Percentiles rank a stretch among this genome's conserved stretches.
These are phyloP conservation scores for Trematomus bernacchii DNA, from an alignment of 2,797 vertebrate species.

Conservation along the genomic window DNA sequence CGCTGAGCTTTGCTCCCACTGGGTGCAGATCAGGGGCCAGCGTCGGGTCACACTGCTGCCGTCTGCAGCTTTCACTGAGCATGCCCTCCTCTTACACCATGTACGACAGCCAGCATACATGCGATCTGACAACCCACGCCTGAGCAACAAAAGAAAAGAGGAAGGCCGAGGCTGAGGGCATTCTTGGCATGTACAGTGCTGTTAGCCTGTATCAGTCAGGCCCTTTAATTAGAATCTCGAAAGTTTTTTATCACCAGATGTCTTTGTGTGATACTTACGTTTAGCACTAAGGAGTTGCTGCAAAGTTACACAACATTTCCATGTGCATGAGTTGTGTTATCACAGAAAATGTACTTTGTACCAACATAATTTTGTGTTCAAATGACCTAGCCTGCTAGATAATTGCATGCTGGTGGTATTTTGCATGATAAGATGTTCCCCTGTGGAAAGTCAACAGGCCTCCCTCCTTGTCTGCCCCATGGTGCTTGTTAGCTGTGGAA, in stretches of 20 bases:
- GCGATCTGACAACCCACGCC: slow-evolving; percentile 62
- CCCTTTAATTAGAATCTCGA: slow-evolving; percentile 28
- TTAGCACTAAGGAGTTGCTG: slow-evolving; percentile 1
- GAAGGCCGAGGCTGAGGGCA: slow-evolving; percentile 4
- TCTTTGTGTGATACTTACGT: slow-evolving; percentile 16
- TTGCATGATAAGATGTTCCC: slow-evolving; percentile 66
- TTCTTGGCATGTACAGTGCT: slow-evolving; percentile 39
- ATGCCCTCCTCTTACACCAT: slow-evolving; percentile 32
- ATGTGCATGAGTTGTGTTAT: slow-evolving; percentile 30
- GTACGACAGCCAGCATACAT: slow-evolving; percentile 38
- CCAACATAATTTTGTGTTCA: slow-evolving; percentile 30
- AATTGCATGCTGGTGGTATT: slow-evolving; percentile 53
- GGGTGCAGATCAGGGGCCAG: slow-evolving; percentile 66
- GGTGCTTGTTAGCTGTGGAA: slow-evolving; percentile 73
- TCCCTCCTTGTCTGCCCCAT: slow-evolving; percentile 53
- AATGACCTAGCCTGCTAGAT: slow-evolving; percentile 36
- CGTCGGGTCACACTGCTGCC: slow-evolving; percentile 65
- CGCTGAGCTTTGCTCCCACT: slow-evolving; percentile 63
- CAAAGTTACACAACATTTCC: slow-evolving; percentile 31
- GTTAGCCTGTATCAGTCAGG: slow-evolving; percentile 1
- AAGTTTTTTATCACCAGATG: background rate
- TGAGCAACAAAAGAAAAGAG: slow-evolving; percentile 53
- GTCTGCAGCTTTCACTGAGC: slow-evolving; percentile 48
- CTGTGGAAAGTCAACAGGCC: slow-evolving; percentile 38
- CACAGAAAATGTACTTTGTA: slow-evolving; percentile 10